phyloP scores from a whole-genome alignment of 2,113 vertebrate species.

The Sialia sialis region DNA sequence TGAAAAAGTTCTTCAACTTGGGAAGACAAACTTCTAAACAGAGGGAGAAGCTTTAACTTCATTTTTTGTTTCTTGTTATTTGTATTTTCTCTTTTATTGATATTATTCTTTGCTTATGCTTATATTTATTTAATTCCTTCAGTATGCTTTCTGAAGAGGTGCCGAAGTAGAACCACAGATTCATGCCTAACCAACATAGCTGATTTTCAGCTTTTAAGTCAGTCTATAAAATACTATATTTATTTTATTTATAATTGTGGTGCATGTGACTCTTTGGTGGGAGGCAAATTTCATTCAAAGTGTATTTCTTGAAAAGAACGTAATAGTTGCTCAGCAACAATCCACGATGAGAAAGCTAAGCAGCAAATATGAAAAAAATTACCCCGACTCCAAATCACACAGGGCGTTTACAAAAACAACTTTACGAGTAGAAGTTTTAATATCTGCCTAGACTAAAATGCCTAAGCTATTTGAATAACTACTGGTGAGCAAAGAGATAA shows the following conservation, averaged over 20 bases:
- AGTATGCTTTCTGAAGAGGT: not conserved
- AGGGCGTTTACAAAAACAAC: not conserved
- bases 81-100: not conserved
- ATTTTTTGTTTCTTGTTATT: not conserved
- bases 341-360: not conserved
- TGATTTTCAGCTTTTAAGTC: not conserved
- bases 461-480: not conserved
- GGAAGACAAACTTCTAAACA: not conserved
- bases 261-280: not conserved
- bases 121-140: not conserved
- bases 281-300: not conserved
- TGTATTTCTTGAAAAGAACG: not conserved
- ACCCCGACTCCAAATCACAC: not conserved
- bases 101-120: not conserved
- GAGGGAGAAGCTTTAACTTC: not conserved
- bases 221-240: not conserved
- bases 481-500: not conserved
- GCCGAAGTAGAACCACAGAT: not conserved
- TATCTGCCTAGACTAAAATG: not conserved
- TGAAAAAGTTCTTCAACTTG: not conserved
- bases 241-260: not conserved
- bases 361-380: not conserved
- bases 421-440: not conserved
- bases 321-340: not conserved
- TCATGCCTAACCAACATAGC: not conserved